A percentile compares a stretch with the other conserved stretches of the same genome.
Evolutionary conservation across 2,113 vertebrate genomes (phyloP).

Genomic region (Campylorhamphus procurvoides): DNA sequence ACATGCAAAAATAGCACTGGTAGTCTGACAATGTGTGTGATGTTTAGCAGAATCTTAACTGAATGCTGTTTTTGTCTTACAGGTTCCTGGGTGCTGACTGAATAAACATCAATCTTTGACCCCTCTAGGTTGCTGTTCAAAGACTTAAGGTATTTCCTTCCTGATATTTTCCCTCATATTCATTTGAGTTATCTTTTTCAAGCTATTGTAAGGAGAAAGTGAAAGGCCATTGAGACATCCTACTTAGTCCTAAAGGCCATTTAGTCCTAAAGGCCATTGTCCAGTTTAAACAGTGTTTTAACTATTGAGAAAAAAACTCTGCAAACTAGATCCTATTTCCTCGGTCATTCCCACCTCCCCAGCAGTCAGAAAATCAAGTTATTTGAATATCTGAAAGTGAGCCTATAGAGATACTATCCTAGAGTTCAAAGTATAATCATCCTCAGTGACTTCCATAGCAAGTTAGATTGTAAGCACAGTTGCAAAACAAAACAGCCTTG

Average conservation of each 20-base stretch:
- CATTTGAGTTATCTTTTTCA: background rate
- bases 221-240: background rate
- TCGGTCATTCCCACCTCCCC: background rate
- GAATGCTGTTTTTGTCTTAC: background rate
- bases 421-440: background rate
- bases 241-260: background rate
- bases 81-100: background rate
- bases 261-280: background rate
- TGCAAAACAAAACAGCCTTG: background rate
- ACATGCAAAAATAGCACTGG: rapidly evolving
- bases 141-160: background rate
- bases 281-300: background rate
- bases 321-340: background rate
- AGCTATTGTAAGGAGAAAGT: background rate
- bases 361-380: background rate
- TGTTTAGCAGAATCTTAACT: background rate
- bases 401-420: background rate
- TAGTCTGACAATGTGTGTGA: background rate
- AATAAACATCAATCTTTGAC: background rate
- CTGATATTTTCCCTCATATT: background rate
- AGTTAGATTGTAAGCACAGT: background rate
- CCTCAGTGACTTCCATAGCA: background rate
- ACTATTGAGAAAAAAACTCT: background rate
- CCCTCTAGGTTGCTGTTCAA: background rate
- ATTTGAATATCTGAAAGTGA: background rate